A percentile compares a stretch with the other conserved stretches of the same genome.
Evolutionary conservation across 2,888 invertebrate species (phyloP).

Genomic region (Anarsia innoxiella): DNA sequence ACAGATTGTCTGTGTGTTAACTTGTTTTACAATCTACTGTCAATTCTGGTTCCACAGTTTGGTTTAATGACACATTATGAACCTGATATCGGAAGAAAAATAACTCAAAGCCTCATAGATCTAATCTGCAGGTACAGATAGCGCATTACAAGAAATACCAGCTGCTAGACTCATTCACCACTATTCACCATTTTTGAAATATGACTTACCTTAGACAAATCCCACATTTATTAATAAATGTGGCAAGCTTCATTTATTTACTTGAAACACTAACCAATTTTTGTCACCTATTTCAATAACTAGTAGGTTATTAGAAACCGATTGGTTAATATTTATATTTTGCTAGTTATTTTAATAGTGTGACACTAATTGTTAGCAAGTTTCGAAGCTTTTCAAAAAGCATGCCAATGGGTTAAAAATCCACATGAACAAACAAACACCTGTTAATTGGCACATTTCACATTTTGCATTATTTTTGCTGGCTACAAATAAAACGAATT

Average conservation of each 20-base stretch:
- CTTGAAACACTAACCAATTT: constrained; percentile 1
- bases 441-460: constrained; percentile 59
- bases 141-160: constrained; percentile 37
- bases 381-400: not conserved
- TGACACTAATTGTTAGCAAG: not conserved
- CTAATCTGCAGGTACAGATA: constrained; percentile 90
- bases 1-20: too few species aligned
- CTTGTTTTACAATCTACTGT: not conserved
- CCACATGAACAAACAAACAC: constrained; percentile 29
- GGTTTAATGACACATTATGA: constrained; percentile 90
- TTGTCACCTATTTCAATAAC: not conserved
- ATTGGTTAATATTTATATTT: too few species aligned
- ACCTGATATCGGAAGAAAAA: constrained; percentile 89
- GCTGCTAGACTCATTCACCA: constrained; percentile 61
- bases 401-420: constrained; percentile 15
- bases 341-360: not conserved
- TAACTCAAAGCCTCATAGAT: constrained; percentile 92
- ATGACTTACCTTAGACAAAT: constrained; percentile 6
- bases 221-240: too few species aligned
- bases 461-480: constrained; percentile 62
- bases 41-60: constrained; percentile 82
- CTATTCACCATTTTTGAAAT: constrained; percentile 34
- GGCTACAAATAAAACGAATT: constrained; percentile 31
- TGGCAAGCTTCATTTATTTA: too few species aligned
- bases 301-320: not conserved